A percentile compares a stretch with the other conserved stretches of the same genome.
Conservation (phyloP, 2,888 invertebrate genomes). For the Apamea epomidion region DNA sequence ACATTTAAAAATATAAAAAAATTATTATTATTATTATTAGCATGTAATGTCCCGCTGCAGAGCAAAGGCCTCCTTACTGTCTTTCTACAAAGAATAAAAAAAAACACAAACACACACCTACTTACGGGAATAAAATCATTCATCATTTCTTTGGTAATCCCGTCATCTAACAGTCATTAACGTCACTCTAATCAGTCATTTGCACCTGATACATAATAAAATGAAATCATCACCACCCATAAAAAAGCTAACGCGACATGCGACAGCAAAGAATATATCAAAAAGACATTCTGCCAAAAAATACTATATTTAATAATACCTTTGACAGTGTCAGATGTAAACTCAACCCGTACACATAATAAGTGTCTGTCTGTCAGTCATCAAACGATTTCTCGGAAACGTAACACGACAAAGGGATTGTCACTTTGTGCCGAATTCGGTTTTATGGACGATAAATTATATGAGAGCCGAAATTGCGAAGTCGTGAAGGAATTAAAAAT, state of each 20-base stretch:
- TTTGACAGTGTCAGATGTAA: constrained; percentile 53
- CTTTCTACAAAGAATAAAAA: no score
- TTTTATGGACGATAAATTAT: constrained; percentile 68
- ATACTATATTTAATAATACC: constrained; percentile 60
- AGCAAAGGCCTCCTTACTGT: no score
- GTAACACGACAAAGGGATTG: constrained; percentile 67
- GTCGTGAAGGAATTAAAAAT: constrained; percentile 63
- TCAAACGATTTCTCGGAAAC: constrained; percentile 65
- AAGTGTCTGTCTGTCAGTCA: constrained; percentile 65
- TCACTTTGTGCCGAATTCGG: constrained; percentile 67
- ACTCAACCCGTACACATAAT: constrained; percentile 57
- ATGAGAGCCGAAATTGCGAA: constrained; percentile 58
- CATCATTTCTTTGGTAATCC: no score
- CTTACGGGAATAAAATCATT: no score
- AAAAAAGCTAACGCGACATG: constrained; percentile 22
- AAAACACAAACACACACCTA: no score
- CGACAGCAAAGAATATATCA: constrained; percentile 34
- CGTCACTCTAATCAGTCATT: neutral
- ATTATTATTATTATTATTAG: no score
- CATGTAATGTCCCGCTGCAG: no score
- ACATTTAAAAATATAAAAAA: no score
- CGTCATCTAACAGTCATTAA: neutral
- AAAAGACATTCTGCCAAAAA: constrained; percentile 52
- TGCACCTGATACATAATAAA: constrained; percentile 33
- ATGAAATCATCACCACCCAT: constrained; percentile 17